Evolutionary conservation across 2,797 vertebrate species (phyloP).

Genomic region (Hippocampus kuda): DNA sequence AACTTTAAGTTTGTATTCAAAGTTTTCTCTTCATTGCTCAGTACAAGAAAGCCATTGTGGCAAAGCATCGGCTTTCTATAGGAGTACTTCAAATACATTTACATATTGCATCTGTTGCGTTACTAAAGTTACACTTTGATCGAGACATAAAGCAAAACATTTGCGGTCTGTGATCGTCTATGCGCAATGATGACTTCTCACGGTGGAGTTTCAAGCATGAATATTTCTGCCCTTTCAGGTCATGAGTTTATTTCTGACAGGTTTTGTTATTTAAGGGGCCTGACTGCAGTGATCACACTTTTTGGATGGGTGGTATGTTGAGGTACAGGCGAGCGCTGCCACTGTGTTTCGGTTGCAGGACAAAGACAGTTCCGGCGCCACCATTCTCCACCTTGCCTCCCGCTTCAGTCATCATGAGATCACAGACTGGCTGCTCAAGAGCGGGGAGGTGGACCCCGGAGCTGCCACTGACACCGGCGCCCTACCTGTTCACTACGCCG

Average conservation of each 20-base stretch:
- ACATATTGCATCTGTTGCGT: background rate
- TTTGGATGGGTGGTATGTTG: background rate
- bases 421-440: slow-evolving; percentile 84
- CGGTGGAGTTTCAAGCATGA: background rate
- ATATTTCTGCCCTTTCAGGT: background rate
- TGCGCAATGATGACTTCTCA: background rate
- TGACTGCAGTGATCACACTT: no score
- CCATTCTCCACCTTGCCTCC: slow-evolving; percentile 85
- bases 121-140: background rate
- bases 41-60: background rate
- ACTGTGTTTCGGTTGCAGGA: slow-evolving; percentile 62
- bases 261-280: background rate
- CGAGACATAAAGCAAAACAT: background rate
- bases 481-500: slow-evolving; percentile 86
- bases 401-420: slow-evolving; percentile 91
- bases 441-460: slow-evolving; percentile 74
- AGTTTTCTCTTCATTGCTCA: background rate
- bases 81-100: background rate
- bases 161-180: background rate
- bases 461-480: slow-evolving; percentile 82
- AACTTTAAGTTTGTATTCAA: background rate
- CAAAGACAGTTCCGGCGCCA: slow-evolving; percentile 89
- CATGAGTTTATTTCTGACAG: background rate
- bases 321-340: background rate
- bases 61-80: background rate